Conservation (phyloP, 2,797 vertebrate species). For the Protosalanx chinensis region DNA sequence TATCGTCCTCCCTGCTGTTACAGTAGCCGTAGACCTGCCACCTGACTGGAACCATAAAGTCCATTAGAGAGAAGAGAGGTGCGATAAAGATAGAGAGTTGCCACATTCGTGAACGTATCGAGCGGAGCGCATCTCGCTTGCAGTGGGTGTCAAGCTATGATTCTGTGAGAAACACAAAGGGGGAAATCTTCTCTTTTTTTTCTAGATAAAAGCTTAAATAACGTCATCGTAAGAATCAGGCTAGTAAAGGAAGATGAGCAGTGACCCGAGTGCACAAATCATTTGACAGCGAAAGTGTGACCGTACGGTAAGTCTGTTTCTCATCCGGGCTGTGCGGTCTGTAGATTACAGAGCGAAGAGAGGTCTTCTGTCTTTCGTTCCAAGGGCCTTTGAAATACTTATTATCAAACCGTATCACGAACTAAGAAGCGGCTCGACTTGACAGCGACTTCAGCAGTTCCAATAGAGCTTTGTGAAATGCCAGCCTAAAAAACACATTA, state of each 20-base stretch:
- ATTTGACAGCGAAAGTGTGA: slow-evolving; percentile 8
- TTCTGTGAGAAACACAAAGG: not conserved
- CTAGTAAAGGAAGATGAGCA: slow-evolving; percentile 11
- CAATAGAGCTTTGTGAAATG: not conserved
- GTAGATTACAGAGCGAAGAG: not conserved
- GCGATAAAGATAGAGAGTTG: not conserved
- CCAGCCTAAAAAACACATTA: not conserved
- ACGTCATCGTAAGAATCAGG: not conserved
- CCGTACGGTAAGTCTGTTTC: not conserved
- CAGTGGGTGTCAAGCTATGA: not conserved
- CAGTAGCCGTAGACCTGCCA: not conserved
- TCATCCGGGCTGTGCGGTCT: not conserved
- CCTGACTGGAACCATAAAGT: not conserved
- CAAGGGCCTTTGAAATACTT: not conserved
- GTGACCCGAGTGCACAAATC: slow-evolving; percentile 10
- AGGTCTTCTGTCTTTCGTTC: not conserved
- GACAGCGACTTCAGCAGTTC: not conserved
- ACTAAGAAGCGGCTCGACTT: not conserved
- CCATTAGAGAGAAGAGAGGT: not conserved
- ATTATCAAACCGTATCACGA: not conserved
- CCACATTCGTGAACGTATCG: not conserved
- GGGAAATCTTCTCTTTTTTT: not conserved
- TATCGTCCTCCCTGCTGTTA: not conserved
- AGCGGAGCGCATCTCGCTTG: not conserved
- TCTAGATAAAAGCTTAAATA: not conserved